Evolutionary conservation across 2,888 invertebrate genomes (phyloP), one percentile per base, ranked within the genome.

Genomic region (Tipula helvola): DNA sequence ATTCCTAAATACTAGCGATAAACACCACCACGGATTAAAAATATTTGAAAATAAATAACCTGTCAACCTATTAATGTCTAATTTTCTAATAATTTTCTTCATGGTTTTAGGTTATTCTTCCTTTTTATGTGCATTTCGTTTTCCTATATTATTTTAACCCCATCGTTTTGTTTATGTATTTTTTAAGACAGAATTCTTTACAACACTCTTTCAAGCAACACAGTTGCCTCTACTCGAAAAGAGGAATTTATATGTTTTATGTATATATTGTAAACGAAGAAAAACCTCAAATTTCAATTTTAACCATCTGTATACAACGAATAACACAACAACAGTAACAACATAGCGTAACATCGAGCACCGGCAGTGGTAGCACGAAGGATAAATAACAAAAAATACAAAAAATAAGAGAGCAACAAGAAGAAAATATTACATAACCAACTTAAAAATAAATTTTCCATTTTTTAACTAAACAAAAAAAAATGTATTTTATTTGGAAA

Each of bases 51-150:
- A 84, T 84, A n/a, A 84, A 4, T 84, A 84, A 84, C 84, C 84
- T 84, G 84, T 84, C 84, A 84, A 84, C 84, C 84, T 41, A 84
- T 84, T 84, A 84, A 84, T 84, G 84, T 84, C 84, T 41, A 84
- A 84, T 84, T 84, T 84, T 39, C 84, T 5, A 39, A 39, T 28
- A 71, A 71, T 12, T 28, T 71, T 71, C 71, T 71, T 71, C 71
- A 28, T 71, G 71, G 71, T 71, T 71, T 71, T 4, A 28, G 28
- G 28, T 71, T 71, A 71, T 71, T 28, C 28, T 71, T 28, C 10
- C 2, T 71, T n/a, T 16, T 13, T n/a, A 2, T n/a, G 0, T 28
- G 28, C 28, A 28, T 71, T 71, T 28, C 10, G n/a, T 71, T 10
- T 52, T 12, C 10, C 71, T 28, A 71, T 71, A 10, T 57, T 57